These are phyloP conservation scores for Drosophila ustulata DNA, from an alignment of 2,888 invertebrate genomes.

Conservation along the genomic window DNA sequence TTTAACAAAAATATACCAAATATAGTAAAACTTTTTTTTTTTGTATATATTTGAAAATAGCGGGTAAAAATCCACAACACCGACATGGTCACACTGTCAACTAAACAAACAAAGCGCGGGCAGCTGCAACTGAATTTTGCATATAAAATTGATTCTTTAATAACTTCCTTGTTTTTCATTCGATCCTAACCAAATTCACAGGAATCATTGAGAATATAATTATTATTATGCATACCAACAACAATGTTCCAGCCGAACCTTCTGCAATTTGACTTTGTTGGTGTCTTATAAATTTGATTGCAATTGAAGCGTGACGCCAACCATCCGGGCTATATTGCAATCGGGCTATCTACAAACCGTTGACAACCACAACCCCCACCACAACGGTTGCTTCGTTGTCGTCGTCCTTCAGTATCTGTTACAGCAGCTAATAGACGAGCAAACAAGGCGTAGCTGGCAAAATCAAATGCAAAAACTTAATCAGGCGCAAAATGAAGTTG, in stretches of 20 bases:
- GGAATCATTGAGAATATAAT: no score
- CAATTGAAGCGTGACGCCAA: constrained; percentile 62
- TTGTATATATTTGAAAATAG: no score
- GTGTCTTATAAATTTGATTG: constrained; percentile 66
- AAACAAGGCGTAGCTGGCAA: constrained; percentile 31
- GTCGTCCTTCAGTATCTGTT: neutral
- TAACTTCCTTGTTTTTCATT: no score
- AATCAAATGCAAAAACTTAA: constrained; percentile 68
- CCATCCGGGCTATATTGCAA: constrained; percentile 49
- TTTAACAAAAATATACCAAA: no score
- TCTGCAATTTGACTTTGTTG: constrained; percentile 42
- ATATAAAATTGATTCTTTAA: no score
- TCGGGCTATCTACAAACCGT: constrained; percentile 7
- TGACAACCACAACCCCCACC: neutral
- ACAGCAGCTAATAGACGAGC: constrained; percentile 33
- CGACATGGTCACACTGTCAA: no score
- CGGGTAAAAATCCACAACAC: no score
- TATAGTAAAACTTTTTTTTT: no score
- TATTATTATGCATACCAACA: no score
- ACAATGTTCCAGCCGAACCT: constrained; percentile 24
- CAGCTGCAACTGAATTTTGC: no score
- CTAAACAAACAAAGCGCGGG: no score
- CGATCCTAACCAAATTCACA: no score
- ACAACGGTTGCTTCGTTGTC: neutral
- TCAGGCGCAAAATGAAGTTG: constrained; percentile 58